A percentile compares a stretch with the other conserved stretches of the same genome.
Conservation (phyloP, 2,888 invertebrate genomes). For the Peribatodes rhomboidaria region DNA sequence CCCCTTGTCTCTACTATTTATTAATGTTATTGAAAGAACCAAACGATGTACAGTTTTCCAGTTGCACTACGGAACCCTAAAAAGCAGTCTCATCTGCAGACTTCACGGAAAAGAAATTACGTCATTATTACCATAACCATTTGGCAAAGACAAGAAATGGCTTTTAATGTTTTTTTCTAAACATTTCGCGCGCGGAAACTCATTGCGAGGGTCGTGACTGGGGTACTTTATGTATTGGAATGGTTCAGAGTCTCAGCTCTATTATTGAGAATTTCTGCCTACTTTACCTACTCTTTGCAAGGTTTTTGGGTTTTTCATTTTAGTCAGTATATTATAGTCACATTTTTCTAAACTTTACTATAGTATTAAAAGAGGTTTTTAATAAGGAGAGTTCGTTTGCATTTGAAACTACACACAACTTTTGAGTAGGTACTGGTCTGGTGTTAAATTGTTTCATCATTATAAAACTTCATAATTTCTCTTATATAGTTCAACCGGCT, state of each 20-base stretch:
- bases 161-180: constrained; percentile 42
- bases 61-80: constrained; percentile 14
- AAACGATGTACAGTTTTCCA: not conserved
- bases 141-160: constrained; percentile 44
- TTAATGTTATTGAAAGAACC: too few relatives aligned
- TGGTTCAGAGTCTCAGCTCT: not conserved
- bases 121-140: constrained; percentile 46
- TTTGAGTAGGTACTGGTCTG: too few relatives aligned
- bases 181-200: constrained; percentile 27
- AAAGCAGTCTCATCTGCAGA: constrained; percentile 31
- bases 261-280: constrained; percentile 8
- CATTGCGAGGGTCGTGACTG: constrained; percentile 24
- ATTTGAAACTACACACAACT: too few relatives aligned
- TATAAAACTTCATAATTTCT: too few relatives aligned
- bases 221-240: constrained; percentile 26
- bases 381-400: too few relatives aligned
- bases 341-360: too few relatives aligned
- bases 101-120: constrained; percentile 34
- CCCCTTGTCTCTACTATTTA: too few relatives aligned
- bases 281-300: not conserved
- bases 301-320: not conserved
- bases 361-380: too few relatives aligned
- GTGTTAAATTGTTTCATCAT: too few relatives aligned
- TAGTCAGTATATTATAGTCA: too few relatives aligned
- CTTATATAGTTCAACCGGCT: too few relatives aligned